Conservation (phyloP, 2,113 vertebrate species). For the Nestor notabilis region DNA sequence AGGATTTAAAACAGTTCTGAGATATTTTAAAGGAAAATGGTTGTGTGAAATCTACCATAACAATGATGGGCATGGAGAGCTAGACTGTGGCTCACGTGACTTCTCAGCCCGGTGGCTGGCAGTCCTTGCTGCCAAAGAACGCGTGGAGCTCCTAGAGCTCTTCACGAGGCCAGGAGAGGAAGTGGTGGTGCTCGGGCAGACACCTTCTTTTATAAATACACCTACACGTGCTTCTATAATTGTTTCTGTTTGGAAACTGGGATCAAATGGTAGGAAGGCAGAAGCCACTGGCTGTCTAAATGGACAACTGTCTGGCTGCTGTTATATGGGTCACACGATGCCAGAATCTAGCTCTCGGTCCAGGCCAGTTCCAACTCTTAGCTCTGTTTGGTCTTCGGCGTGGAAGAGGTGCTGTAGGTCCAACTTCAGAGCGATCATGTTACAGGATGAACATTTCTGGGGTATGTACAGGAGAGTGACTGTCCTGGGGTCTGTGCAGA, state of each 20-base stretch:
- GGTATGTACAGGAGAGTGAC: conserved; percentile 10
- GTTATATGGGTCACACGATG: neutral
- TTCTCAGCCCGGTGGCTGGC: conserved; percentile 57
- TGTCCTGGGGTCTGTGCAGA: conserved; percentile 47
- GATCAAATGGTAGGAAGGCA: conserved; percentile 30
- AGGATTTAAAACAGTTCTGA: conserved; percentile 73
- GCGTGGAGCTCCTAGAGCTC: conserved; percentile 34
- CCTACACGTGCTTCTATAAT: neutral
- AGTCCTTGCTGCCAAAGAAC: conserved; percentile 53
- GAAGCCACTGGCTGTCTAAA: neutral
- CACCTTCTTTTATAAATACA: conserved; percentile 9
- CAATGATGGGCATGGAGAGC: conserved; percentile 69
- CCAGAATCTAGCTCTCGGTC: conserved; percentile 15
- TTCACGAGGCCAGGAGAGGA: conserved; percentile 1
- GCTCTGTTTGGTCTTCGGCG: neutral
- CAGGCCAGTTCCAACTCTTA: neutral
- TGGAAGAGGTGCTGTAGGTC: conserved; percentile 49
- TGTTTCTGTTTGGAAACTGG: neutral
- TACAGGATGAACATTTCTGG: neutral
- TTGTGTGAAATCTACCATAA: conserved; percentile 73
- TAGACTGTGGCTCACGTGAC: conserved; percentile 57
- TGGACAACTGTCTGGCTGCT: conserved; percentile 38
- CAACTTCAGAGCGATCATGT: neutral
- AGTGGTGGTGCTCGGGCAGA: neutral
- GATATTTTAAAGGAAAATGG: conserved; percentile 74